Conservation (phyloP, 2,797 vertebrate genomes). For the Siniperca scherzeri region DNA sequence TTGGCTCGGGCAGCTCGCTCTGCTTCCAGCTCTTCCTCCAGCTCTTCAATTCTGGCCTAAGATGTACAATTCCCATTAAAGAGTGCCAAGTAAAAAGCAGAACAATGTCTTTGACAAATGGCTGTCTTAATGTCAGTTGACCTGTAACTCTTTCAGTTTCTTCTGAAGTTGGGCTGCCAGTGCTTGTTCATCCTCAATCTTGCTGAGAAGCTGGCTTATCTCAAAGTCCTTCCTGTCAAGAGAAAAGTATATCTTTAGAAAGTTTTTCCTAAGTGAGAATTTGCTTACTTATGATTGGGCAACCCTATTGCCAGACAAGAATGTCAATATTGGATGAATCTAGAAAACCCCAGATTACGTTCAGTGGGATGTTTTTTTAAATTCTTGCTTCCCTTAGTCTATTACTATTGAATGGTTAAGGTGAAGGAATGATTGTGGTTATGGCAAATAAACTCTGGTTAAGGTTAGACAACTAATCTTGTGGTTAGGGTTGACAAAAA, state of each 20-base stretch:
- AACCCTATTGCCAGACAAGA: too few species aligned
- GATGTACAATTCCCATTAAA: not conserved
- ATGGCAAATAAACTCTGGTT: too few species aligned
- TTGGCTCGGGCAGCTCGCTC: conserved; percentile 90
- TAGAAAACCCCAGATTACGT: not conserved
- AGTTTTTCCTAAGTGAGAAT: too few species aligned
- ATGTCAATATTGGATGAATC: too few species aligned
- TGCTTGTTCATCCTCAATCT: conserved; percentile 91
- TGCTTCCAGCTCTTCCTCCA: conserved; percentile 90
- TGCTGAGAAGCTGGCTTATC: conserved; percentile 85
- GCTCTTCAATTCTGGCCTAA: conserved; percentile 89
- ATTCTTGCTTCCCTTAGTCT: not conserved
- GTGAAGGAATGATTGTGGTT: too few species aligned
- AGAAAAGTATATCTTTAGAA: too few species aligned
- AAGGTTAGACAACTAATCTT: too few species aligned
- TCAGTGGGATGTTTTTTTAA: not conserved
- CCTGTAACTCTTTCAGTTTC: conserved; percentile 87
- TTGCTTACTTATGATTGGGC: too few species aligned
- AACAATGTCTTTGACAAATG: not conserved
- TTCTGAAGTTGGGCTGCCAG: conserved; percentile 87
- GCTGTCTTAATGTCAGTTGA: not conserved
- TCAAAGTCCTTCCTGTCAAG: conserved; percentile 82
- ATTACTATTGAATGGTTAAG: not conserved
- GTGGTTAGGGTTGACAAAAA: too few species aligned
- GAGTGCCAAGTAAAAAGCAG: not conserved